A percentile compares a stretch with the other conserved stretches of the same genome.
These are phyloP conservation scores for Coremacera marginata DNA, from an alignment of 2,888 invertebrate species.

Conservation along the genomic window DNA sequence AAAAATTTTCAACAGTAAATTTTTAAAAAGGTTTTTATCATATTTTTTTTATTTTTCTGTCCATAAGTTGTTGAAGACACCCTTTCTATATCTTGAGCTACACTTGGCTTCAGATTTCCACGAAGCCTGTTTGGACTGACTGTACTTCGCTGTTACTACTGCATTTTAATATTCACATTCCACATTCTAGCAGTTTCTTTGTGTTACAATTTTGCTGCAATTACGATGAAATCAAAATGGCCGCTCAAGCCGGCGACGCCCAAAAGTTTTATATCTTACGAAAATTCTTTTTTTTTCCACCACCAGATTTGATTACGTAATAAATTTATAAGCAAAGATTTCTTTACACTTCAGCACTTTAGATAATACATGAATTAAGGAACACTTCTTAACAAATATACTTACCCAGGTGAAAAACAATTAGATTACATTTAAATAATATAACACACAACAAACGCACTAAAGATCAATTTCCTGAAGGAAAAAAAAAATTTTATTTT, in stretches of 20 bases:
- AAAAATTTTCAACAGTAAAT: too few species aligned
- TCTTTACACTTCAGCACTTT: not conserved
- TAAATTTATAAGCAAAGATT: not conserved
- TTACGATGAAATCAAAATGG: conserved; percentile 13
- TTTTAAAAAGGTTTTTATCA: too few species aligned
- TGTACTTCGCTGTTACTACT: not conserved
- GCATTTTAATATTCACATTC: not conserved
- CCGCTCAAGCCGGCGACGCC: not conserved
- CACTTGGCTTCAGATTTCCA: too few species aligned
- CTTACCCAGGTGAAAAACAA: not conserved
- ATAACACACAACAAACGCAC: not conserved
- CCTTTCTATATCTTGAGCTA: too few species aligned
- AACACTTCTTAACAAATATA: not conserved
- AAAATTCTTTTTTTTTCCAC: not conserved
- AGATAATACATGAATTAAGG: not conserved
- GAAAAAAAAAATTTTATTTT: not conserved
- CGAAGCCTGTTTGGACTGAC: not conserved
- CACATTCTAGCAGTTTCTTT: not conserved
- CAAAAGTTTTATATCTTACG: not conserved
- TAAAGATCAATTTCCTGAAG: not conserved
- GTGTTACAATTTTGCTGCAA: not conserved
- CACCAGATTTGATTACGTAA: not conserved
- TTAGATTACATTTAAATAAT: not conserved
- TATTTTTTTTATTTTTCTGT: too few species aligned
- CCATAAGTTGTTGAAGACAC: too few species aligned